phyloP scores from a whole-genome alignment of 2,113 vertebrate genomes.

The Copsychus sechellarum region DNA sequence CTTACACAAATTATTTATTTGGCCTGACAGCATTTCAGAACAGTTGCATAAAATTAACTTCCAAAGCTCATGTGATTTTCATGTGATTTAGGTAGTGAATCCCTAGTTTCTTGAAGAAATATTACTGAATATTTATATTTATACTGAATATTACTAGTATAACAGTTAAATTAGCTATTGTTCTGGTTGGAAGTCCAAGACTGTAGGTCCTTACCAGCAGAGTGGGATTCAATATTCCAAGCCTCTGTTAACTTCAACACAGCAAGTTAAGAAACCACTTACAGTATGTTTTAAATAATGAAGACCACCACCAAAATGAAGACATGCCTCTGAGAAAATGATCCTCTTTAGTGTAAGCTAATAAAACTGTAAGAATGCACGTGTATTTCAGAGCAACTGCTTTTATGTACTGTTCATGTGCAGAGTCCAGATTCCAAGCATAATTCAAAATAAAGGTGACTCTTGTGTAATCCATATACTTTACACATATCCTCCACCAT shows the following conservation, averaged over 20 bases:
- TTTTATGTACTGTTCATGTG: not conserved
- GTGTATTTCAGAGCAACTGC: not conserved
- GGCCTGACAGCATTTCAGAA: not conserved
- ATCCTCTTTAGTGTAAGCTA: not conserved
- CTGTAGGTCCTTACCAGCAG: not conserved
- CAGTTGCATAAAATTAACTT: not conserved
- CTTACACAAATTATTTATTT: not conserved
- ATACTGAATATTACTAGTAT: not conserved
- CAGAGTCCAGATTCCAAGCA: not conserved
- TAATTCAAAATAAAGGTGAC: not conserved
- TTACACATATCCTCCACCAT: not conserved
- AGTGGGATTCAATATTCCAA: not conserved
- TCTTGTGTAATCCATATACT: fast-evolving
- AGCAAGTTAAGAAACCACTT: not conserved
- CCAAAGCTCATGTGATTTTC: not conserved
- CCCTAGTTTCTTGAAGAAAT: not conserved
- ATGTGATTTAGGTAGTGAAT: not conserved
- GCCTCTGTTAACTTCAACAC: not conserved
- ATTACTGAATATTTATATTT: not conserved
- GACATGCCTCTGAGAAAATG: not conserved
- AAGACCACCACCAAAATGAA: not conserved
- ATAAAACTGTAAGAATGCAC: not conserved
- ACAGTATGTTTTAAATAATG: not conserved
- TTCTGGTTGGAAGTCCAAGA: not conserved
- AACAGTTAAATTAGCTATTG: not conserved